A percentile compares a stretch with the other conserved stretches of the same genome.
Evolutionary conservation across 2,888 invertebrate genomes (phyloP).

Genomic region (Pseudococcus viburni): DNA sequence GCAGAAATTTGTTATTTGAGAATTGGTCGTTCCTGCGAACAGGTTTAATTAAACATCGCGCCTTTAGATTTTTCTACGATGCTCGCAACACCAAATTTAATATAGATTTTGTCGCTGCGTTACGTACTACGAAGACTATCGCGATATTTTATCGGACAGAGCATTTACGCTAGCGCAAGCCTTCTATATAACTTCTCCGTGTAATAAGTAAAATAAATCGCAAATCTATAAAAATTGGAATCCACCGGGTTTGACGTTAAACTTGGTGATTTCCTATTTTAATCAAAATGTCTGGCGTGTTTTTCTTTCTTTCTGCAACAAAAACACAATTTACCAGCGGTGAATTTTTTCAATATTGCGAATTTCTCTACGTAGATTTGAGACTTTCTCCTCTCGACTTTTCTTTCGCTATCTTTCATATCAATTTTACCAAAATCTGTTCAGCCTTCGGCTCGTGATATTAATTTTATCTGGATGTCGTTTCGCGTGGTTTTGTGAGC

Average conservation of each 20-base stretch:
- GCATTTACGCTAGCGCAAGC: conserved; percentile 15
- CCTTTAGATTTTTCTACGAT: not conserved
- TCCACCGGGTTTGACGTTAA: conserved; percentile 1
- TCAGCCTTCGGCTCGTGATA: conserved; percentile 45
- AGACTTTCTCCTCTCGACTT: not conserved
- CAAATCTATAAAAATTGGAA: conserved; percentile 44
- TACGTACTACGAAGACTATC: not conserved
- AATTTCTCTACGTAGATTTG: conserved; percentile 54
- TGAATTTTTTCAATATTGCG: conserved; percentile 57
- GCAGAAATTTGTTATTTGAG: not conserved
- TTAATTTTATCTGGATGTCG: conserved; percentile 51
- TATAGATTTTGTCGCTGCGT: not conserved
- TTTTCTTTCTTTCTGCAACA: not conserved
- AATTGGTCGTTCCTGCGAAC: not conserved
- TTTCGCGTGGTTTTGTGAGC: not conserved
- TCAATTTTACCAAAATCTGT: conserved; percentile 53
- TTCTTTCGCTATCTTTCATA: conserved; percentile 50
- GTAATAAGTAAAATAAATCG: conserved; percentile 41
- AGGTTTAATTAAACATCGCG: conserved; percentile 14
- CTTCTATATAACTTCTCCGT: not conserved
- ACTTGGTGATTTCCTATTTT: conserved; percentile 36
- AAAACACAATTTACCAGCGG: not conserved
- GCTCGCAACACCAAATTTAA: not conserved
- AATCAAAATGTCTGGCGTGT: conserved; percentile 35
- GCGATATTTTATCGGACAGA: conserved; percentile 25